These are phyloP conservation scores for Zosterops lateralis DNA, from an alignment of 2,113 vertebrate genomes.

Conservation along the genomic window DNA sequence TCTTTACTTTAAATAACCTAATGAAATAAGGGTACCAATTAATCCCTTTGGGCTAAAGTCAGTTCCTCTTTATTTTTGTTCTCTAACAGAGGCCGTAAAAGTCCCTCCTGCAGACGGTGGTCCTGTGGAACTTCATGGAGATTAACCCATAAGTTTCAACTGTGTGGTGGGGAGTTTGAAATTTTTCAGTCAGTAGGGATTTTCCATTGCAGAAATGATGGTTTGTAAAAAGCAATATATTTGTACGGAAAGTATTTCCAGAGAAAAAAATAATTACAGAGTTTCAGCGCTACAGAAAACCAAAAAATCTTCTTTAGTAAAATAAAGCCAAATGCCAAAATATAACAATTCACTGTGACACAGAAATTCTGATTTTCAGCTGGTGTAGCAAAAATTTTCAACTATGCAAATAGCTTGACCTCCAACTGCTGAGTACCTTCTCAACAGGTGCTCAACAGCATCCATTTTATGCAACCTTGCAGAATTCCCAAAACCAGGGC, in stretches of 20 bases:
- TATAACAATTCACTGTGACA: neutral
- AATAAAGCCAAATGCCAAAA: neutral
- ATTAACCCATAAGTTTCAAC: neutral
- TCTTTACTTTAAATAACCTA: slow-evolving; percentile 58
- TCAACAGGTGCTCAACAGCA: neutral
- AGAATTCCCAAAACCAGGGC: neutral
- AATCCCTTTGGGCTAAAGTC: slow-evolving; percentile 59
- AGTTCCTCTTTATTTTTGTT: slow-evolving; percentile 43
- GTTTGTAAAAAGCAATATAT: neutral
- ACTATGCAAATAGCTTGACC: neutral
- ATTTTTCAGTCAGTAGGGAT: neutral
- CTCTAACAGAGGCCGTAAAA: slow-evolving; percentile 32
- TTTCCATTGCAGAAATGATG: neutral
- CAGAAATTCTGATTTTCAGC: neutral
- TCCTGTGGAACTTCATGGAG: neutral
- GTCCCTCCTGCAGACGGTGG: slow-evolving; percentile 28
- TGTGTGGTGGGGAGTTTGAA: neutral
- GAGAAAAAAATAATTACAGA: neutral
- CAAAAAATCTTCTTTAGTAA: neutral
- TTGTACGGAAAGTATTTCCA: neutral
- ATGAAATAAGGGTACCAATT: slow-evolving; percentile 61
- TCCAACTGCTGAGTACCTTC: neutral
- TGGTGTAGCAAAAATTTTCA: neutral
- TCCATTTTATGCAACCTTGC: fast-evolving
- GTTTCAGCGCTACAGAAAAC: neutral